phyloP scores from a whole-genome alignment of 1,140 invertebrate species.

The Paracyclopina nana region DNA sequence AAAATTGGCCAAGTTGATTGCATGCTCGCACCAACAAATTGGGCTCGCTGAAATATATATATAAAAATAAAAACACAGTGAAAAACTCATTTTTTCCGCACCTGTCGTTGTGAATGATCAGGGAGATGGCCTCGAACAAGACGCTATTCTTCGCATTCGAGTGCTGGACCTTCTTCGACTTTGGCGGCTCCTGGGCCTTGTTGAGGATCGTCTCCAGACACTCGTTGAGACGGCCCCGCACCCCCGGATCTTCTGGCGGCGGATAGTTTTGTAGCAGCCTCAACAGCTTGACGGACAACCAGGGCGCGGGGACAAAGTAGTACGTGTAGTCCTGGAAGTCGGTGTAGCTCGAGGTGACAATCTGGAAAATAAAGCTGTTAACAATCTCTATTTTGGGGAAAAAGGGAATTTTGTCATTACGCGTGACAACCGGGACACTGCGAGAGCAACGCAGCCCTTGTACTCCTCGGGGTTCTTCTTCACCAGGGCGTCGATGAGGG shows the following conservation, averaged over 20 bases:
- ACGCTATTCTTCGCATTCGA: slow-evolving; percentile 99
- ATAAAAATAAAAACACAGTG: slow-evolving; percentile 12
- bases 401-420: slow-evolving; percentile 35
- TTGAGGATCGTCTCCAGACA: slow-evolving; percentile 99
- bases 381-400: no score
- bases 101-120: slow-evolving; percentile 97
- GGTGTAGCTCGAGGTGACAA: slow-evolving; percentile 92
- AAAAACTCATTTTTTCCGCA: slow-evolving; percentile 20
- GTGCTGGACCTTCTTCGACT: slow-evolving; percentile 99
- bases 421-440: slow-evolving; percentile 84
- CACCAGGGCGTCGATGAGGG: slow-evolving; percentile 90
- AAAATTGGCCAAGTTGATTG: slow-evolving; percentile 34
- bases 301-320: slow-evolving; percentile 98
- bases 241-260: slow-evolving; percentile 59
- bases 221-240: slow-evolving; percentile 82
- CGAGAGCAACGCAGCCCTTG: slow-evolving; percentile 92
- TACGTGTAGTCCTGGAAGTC: slow-evolving; percentile 99
- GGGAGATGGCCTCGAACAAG: slow-evolving; percentile 95
- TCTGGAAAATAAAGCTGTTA: slow-evolving; percentile 41
- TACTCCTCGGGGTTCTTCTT: slow-evolving; percentile 98
- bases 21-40: slow-evolving; percentile 91
- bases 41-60: slow-evolving; percentile 59
- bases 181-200: slow-evolving; percentile 97
- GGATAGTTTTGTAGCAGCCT: slow-evolving; percentile 94
- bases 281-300: slow-evolving; percentile 94